Evolutionary conservation across 2,113 vertebrate species (phyloP), one percentile per base, ranked within the genome.

Genomic region (Platichthys stellatus): DNA sequence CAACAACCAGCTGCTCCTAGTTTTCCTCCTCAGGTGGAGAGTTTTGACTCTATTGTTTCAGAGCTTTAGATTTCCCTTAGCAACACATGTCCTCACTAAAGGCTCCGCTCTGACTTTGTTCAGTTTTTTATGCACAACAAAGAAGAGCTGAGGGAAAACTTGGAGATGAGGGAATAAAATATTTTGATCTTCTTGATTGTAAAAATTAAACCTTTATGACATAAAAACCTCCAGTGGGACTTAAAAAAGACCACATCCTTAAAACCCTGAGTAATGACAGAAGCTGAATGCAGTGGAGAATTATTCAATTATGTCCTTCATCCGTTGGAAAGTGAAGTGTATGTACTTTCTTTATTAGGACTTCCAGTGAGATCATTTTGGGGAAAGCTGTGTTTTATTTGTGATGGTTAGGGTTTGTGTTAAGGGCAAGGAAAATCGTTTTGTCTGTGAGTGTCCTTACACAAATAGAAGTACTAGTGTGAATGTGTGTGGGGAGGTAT

Each of bases 21-120:
- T 61, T 70, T 68, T 53, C 58, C 63, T 38, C 31, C 21, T 4
- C n/a, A 13, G 38, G 18, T 63, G 67, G 8, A 65, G 28, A 69
- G 56, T 0, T 75, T 40, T 60, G 45, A 40, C 20, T 66, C 59
- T 26, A 14, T 53, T 61, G 24, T 72, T 45, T 63, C 20, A 58
- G 20, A 18, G 28, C 53, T 51, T 28, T 49, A 43, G n/a, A n/a
- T 51, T 28, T 20, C 24, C 5, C 54, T 66, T n/a, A 65, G 31
- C 57, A 38, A 28, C 62, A 40, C 3, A 40, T 71, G 60, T 17
- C 31, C 35, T 53, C 2, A 43, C 20, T 58, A 11, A 11, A 49
- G 63, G 9, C 28, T 59, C 57, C 45, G 56, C 23, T 67, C 63
- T 45, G 3, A 23, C 0, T 67, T 67, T 49, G 12, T 12, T 24